Percentiles rank a stretch among this genome's conserved stretches.
phyloP scores from a whole-genome alignment of 2,797 vertebrate species.

The Silurus lanzhouensis region DNA sequence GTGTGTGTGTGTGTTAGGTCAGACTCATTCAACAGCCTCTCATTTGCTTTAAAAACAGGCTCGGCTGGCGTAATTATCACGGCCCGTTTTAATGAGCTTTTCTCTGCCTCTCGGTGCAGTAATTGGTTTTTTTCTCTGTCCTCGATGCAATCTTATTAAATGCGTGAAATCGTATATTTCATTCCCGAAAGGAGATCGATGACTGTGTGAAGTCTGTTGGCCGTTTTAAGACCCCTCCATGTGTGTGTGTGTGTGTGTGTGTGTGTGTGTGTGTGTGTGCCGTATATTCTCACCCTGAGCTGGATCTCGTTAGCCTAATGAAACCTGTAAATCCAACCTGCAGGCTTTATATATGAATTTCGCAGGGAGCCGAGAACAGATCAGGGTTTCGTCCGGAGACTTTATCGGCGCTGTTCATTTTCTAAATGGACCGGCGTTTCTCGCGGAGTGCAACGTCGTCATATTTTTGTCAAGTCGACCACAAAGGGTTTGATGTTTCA shows the following conservation, averaged over 20 bases:
- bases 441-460: constrained; percentile 39
- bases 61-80: constrained; percentile 56
- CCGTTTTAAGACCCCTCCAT: constrained; percentile 22
- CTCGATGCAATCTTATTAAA: constrained; percentile 63
- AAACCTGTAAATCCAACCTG: constrained; percentile 55
- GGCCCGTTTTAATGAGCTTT: constrained; percentile 63
- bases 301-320: constrained; percentile 58
- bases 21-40: constrained; percentile 40
- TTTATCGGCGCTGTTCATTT: constrained; percentile 53
- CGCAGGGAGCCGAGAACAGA: constrained; percentile 35
- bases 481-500: constrained; percentile 24
- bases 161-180: constrained; percentile 65
- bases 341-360: constrained; percentile 52
- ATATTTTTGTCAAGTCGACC: constrained; percentile 45
- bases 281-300: constrained; percentile 48
- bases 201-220: constrained; percentile 45
- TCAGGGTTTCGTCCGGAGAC: constrained; percentile 5
- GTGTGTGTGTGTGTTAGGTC: constrained; percentile 36
- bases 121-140: constrained; percentile 62
- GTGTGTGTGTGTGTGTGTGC: background rate
- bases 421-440: constrained; percentile 53
- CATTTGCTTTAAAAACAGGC: constrained; percentile 50
- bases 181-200: constrained; percentile 63
- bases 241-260: constrained; percentile 15
- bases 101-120: constrained; percentile 52